A percentile compares a stretch with the other conserved stretches of the same genome.
phyloP scores from a whole-genome alignment of 2,888 invertebrate species.

The Mesochorus sp. region DNA sequence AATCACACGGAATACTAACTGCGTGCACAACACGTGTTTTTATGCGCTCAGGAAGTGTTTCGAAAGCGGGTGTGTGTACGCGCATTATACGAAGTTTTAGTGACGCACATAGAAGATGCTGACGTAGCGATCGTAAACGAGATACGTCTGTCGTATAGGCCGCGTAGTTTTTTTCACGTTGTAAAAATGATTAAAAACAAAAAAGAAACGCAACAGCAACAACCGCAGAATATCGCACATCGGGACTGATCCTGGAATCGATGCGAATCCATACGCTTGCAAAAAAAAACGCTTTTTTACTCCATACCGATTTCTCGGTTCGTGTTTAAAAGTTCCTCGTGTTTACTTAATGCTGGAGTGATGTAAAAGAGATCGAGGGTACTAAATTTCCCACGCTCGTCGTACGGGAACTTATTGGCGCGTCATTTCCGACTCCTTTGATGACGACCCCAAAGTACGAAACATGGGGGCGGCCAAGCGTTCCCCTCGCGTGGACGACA shows the following conservation, averaged over 20 bases:
- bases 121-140: background rate
- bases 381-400: constrained; percentile 63
- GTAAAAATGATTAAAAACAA: no score
- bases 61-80: background rate
- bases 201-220: no score
- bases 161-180: no score
- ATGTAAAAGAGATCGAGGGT: background rate
- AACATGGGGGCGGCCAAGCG: constrained; percentile 49
- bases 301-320: no score
- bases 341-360: no score
- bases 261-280: background rate
- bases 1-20: constrained; percentile 18
- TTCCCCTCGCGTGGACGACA: constrained; percentile 66
- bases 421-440: constrained; percentile 63
- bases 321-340: background rate
- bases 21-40: constrained; percentile 34
- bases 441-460: constrained; percentile 41
- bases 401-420: constrained; percentile 42
- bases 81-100: background rate
- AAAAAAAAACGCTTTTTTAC: no score
- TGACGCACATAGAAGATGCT: constrained; percentile 19
- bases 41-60: constrained; percentile 1
- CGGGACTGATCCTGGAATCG: no score
- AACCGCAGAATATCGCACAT: no score
- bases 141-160: background rate